Conservation (phyloP, 2,888 invertebrate species). For the Thumatha senex region DNA sequence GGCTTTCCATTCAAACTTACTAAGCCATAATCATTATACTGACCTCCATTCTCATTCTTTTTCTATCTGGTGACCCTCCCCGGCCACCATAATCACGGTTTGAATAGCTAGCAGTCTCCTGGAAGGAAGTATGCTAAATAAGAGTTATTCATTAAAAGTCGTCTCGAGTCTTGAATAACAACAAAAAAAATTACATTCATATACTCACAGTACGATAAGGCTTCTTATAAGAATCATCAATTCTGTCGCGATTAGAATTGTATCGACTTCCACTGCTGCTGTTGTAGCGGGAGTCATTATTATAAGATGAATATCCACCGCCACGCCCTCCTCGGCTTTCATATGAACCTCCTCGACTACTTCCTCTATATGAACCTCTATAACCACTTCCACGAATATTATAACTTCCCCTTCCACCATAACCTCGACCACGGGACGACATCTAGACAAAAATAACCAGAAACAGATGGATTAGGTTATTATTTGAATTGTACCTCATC, state of each 20-base stretch:
- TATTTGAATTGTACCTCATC: too few species aligned
- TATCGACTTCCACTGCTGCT: constrained; percentile 66
- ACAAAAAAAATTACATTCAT: neutral
- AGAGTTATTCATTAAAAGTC: neutral
- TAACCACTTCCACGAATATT: constrained; percentile 63
- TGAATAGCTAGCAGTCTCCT: constrained; percentile 79
- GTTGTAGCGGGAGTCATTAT: constrained; percentile 70
- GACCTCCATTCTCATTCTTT: constrained; percentile 85
- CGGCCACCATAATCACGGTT: constrained; percentile 81
- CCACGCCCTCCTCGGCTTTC: constrained; percentile 72
- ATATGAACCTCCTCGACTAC: constrained; percentile 63
- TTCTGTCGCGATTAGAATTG: constrained; percentile 63
- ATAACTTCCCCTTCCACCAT: constrained; percentile 66
- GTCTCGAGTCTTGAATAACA: too few species aligned
- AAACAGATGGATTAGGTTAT: too few species aligned
- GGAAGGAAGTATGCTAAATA: constrained; percentile 20
- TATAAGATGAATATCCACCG: constrained; percentile 67
- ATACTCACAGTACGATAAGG: constrained; percentile 73
- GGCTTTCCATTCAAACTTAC: constrained; percentile 11
- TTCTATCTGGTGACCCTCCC: constrained; percentile 85
- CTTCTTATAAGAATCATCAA: constrained; percentile 77
- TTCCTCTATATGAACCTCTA: constrained; percentile 71
- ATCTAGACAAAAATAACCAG: constrained; percentile 45
- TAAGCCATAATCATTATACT: constrained; percentile 42
- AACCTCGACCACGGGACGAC: constrained; percentile 77